Conservation (phyloP, 2,888 invertebrate species). For the Pyrrhosoma nymphula region DNA sequence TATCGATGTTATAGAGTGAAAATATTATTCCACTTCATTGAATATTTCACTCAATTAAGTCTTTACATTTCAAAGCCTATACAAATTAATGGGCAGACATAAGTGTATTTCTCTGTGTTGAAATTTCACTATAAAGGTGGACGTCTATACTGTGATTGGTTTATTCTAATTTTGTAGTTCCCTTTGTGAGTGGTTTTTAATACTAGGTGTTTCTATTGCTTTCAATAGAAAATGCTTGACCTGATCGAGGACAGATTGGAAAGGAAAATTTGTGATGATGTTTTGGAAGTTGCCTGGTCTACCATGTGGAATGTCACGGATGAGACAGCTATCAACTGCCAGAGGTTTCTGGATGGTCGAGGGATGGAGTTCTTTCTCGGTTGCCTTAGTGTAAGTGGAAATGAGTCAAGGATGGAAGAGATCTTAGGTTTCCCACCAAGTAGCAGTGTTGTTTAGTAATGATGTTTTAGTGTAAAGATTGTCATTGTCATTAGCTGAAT, state of each 20-base stretch:
- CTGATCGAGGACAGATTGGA: conserved; percentile 91
- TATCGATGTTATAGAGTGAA: too few species aligned
- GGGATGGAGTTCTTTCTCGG: conserved; percentile 95
- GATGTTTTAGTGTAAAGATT: too few species aligned
- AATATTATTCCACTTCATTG: too few species aligned
- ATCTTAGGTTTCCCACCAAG: too few species aligned
- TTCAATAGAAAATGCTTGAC: conserved; percentile 89
- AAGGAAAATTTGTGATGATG: conserved; percentile 92
- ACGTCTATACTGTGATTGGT: too few species aligned
- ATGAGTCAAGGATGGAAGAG: not conserved
- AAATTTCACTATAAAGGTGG: too few species aligned
- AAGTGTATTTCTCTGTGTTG: too few species aligned
- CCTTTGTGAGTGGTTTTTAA: not conserved
- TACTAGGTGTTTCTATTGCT: conserved; percentile 65
- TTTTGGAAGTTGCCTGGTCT: conserved; percentile 98
- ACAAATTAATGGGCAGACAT: too few species aligned
- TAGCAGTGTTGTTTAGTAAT: too few species aligned
- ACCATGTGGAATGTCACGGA: conserved; percentile 99
- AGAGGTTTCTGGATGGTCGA: conserved; percentile 90
- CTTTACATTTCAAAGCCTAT: too few species aligned
- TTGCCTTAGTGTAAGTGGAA: conserved; percentile 87
- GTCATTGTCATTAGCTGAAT: too few species aligned
- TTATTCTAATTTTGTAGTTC: not conserved
- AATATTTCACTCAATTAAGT: too few species aligned
- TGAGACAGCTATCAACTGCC: conserved; percentile 97